A percentile compares a stretch with the other conserved stretches of the same genome.
Evolutionary conservation across 1,140 invertebrate genomes (phyloP).

Genomic region (Phymastichus coffea): DNA sequence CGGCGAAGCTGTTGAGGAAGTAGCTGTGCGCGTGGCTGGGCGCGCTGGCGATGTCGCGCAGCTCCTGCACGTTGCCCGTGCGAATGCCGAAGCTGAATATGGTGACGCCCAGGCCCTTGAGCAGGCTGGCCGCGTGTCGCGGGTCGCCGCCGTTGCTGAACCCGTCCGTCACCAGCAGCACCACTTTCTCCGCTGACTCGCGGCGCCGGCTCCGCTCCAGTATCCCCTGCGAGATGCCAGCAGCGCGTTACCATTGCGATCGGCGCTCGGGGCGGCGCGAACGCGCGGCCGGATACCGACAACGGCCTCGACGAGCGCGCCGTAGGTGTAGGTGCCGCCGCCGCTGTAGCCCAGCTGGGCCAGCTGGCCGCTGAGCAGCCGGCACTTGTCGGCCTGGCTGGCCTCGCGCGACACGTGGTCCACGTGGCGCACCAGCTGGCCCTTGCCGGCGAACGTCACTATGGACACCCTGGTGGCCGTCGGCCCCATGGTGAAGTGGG

Average conservation of each 20-base stretch:
- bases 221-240: constrained; percentile 61
- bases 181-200: constrained; percentile 58
- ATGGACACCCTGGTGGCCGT: constrained; percentile 66
- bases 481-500: constrained; percentile 68
- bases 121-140: constrained; percentile 57
- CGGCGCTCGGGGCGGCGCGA: too few species aligned
- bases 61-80: constrained; percentile 68
- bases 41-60: constrained; percentile 66
- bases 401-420: constrained; percentile 61
- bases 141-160: constrained; percentile 75
- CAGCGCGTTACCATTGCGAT: too few species aligned
- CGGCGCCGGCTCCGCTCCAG: constrained; percentile 58
- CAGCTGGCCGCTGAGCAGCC: constrained; percentile 63
- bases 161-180: constrained; percentile 73
- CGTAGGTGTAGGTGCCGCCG: constrained; percentile 70
- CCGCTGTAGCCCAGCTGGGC: constrained; percentile 64
- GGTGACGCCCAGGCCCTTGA: constrained; percentile 58
- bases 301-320: constrained; percentile 66
- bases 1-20: constrained; percentile 69
- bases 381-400: constrained; percentile 64
- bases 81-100: constrained; percentile 73
- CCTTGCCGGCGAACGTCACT: constrained; percentile 67
- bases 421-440: constrained; percentile 54
- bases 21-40: constrained; percentile 68
- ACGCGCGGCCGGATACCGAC: constrained; percentile 56